Evolutionary conservation across 2,888 invertebrate genomes (phyloP).

Genomic region (Phrixothrix hirtus): DNA sequence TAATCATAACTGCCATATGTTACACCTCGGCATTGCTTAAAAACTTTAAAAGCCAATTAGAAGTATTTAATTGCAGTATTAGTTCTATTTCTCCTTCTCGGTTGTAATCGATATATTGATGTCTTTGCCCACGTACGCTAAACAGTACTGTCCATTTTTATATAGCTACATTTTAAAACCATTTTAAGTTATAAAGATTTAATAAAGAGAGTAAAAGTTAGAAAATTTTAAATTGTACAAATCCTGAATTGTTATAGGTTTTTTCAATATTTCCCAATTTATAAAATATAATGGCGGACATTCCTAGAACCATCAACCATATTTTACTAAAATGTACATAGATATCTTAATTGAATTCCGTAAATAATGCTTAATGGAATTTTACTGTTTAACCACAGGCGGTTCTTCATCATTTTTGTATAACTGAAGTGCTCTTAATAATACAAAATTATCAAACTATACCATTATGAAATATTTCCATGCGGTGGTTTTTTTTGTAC

Average conservation of each 20-base stretch:
- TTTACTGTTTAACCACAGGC: constrained; percentile 10
- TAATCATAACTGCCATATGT: too few species aligned
- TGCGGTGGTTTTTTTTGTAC: too few species aligned
- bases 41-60: constrained; percentile 4
- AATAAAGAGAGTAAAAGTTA: too few species aligned
- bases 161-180: background rate
- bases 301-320: too few species aligned
- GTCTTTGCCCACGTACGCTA: constrained; percentile 19
- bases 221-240: too few species aligned
- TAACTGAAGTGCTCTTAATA: constrained; percentile 10
- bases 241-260: too few species aligned
- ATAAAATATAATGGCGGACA: too few species aligned
- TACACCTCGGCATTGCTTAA: background rate
- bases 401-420: background rate
- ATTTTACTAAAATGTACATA: background rate
- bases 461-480: too few species aligned
- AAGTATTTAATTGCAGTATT: constrained; percentile 6
- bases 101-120: constrained; percentile 22
- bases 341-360: background rate
- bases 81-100: constrained; percentile 4
- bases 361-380: constrained; percentile 9
- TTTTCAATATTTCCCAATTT: too few species aligned
- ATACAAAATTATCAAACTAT: too few species aligned
- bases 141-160: background rate
- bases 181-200: too few species aligned